Evolutionary conservation across 1,140 invertebrate genomes (phyloP).

Genomic region (Zaprionus ghesquierei): DNA sequence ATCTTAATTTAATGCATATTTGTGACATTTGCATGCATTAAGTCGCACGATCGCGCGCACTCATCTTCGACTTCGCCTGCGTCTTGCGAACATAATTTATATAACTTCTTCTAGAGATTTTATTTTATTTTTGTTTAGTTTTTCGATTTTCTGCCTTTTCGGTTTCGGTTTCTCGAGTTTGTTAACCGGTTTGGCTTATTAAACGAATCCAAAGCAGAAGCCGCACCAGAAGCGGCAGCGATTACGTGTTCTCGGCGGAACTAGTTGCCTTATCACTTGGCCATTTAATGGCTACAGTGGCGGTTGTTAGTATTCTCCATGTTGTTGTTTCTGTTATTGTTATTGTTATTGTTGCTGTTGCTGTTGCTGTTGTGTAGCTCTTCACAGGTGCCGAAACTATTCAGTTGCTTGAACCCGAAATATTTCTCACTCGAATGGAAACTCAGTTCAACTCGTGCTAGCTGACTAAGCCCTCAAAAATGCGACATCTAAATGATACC

Average conservation of each 20-base stretch:
- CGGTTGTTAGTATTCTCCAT: no score
- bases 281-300: conserved; percentile 36
- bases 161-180: background rate
- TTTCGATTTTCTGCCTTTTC: background rate
- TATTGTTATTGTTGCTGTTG: background rate
- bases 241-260: conserved; percentile 36
- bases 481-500: conserved; percentile 8
- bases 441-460: conserved; percentile 2
- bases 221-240: conserved; percentile 9
- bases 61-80: conserved; percentile 6
- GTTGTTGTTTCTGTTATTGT: background rate
- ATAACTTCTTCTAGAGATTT: background rate
- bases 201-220: conserved; percentile 37
- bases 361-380: background rate
- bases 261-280: conserved; percentile 65
- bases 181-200: conserved; percentile 47
- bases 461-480: conserved; percentile 60
- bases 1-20: conserved; percentile 76
- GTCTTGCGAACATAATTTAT: conserved; percentile 5
- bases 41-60: conserved; percentile 29
- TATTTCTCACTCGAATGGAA: background rate
- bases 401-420: conserved; percentile 11
- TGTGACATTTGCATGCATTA: conserved; percentile 74
- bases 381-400: background rate
- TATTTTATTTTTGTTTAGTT: conserved; percentile 4